Base-by-base conservation (phyloP, 2,797 vertebrate genomes). In the Hirundo rustica region DNA sequence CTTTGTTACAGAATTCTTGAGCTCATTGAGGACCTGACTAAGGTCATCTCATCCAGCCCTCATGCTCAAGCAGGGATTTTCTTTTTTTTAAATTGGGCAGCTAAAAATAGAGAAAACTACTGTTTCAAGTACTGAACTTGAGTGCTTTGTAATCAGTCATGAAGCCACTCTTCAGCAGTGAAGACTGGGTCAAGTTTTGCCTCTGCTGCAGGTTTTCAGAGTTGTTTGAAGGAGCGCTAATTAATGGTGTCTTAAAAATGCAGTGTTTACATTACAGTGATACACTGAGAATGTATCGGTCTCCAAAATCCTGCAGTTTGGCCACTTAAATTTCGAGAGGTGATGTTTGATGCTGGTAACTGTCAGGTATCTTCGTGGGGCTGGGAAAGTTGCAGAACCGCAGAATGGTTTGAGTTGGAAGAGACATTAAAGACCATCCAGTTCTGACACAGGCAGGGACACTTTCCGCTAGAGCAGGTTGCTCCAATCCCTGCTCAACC, bases 401-500 rank as follows among this genome's bases (percentile, higher is more conserved):
- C 23, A 14, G 30, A 36, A 26, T 55, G 22, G 7, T 68, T 61
- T 54, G 42, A 16, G 5, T 75, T 61, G 70, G 27, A 55, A 17
- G 16, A 27, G 42, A 4, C 42, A 9, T 48, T 12, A 10, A 48
- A 50, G 6, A 8, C 10, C 19, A 20, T 44, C 26, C 48, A 27
- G 2, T 88, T 36, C 5, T 42, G 47, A 1, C 26, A 18, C 1
- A 4, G 30, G 7, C 5, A 4, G 40, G 34, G 30, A 13, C 30
- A 16, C 9, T 25, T 68, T 9, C 8, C 40, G 32, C 26, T 16
- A 5, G 4, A 6, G 10, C 77, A 61, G 26, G 10, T 30, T 74
- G 40, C 26, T 61, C 62, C 7, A 54, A 1, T n/a, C 4, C 20
- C 30, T 53, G 2, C 40, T n/a, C 11, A 61, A 0, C 25, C n/a